phyloP scores from a whole-genome alignment of 2,113 vertebrate species.

The Silurus meridionalis region DNA sequence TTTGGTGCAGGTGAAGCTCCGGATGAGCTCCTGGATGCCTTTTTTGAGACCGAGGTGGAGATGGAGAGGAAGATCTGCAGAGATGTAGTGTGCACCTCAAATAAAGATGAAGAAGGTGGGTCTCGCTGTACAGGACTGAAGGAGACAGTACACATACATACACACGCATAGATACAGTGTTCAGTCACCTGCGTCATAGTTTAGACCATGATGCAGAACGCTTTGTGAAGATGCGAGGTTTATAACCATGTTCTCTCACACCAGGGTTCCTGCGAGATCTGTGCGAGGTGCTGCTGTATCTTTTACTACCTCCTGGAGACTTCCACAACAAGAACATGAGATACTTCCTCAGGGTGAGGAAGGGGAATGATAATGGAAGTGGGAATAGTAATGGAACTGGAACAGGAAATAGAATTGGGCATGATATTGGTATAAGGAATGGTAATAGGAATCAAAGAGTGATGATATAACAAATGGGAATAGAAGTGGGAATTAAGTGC shows the following conservation, averaged over 20 bases:
- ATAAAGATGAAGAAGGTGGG: constrained; percentile 96
- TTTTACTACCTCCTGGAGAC: constrained; percentile 99
- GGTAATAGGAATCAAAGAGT: no score
- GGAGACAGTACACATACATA: background rate
- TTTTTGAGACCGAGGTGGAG: constrained; percentile 98
- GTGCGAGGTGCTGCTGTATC: constrained; percentile 96
- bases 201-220: background rate
- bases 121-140: background rate
- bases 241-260: background rate
- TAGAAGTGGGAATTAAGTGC: no score
- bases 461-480: no score
- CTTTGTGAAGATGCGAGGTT: background rate
- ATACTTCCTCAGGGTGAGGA: constrained; percentile 95
- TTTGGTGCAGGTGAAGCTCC: constrained; percentile 75
- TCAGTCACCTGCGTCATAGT: background rate
- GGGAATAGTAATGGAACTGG: no score
- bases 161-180: background rate
- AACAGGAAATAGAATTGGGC: no score
- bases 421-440: no score
- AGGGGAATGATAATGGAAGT: background rate
- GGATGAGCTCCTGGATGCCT: constrained; percentile 92
- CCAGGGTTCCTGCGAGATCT: constrained; percentile 95
- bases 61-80: constrained; percentile 97
- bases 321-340: constrained; percentile 99
- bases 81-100: constrained; percentile 92